Conservation (phyloP, 2,113 vertebrate genomes). For the Urocynchramus pylzowi region DNA sequence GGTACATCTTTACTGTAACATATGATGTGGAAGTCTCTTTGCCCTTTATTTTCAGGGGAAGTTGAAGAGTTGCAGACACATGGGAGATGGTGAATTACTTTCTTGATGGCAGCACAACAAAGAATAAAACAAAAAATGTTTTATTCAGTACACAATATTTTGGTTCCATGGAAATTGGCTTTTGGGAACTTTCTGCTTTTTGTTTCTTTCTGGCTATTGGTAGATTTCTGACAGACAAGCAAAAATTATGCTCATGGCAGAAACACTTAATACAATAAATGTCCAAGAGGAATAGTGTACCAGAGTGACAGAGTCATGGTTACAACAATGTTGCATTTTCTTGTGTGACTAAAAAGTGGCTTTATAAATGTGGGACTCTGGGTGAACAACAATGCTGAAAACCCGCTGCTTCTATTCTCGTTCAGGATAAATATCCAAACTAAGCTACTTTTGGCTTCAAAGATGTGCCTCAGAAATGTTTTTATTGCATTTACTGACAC, state of each 20-base stretch:
- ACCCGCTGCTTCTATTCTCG: background rate
- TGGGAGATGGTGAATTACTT: background rate
- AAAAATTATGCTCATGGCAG: background rate
- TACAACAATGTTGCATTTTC: background rate
- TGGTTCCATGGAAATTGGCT: background rate
- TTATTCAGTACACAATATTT: background rate
- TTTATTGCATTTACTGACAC: background rate
- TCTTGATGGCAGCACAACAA: background rate
- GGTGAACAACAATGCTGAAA: background rate
- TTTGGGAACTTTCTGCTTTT: background rate
- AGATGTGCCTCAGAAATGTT: background rate
- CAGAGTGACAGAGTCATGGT: background rate
- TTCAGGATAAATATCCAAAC: background rate
- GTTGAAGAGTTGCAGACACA: background rate
- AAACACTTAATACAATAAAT: background rate
- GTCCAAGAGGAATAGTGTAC: background rate
- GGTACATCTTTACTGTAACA: background rate
- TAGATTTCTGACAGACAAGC: background rate
- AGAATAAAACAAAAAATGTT: background rate
- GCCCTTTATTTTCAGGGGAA: background rate
- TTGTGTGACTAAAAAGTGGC: background rate
- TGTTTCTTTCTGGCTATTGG: background rate
- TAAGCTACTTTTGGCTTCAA: background rate
- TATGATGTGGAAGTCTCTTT: background rate
- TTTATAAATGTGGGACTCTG: background rate